A percentile compares a stretch with the other conserved stretches of the same genome.
phyloP scores from a whole-genome alignment of 2,113 vertebrate species.

The Ochotona princeps region DNA sequence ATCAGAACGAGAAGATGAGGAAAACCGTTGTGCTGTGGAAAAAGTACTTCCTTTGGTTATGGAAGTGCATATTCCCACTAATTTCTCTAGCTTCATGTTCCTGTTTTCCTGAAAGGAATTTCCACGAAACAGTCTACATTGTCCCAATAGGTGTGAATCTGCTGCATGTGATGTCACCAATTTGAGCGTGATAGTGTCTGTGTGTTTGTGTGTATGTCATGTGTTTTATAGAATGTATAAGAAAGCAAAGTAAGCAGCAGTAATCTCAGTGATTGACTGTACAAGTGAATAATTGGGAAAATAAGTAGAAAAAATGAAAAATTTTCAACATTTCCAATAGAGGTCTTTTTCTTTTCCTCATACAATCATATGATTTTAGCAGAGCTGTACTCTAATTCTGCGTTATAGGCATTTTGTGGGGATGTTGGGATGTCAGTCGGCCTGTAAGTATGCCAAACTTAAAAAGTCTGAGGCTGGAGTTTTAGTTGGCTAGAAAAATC shows the following conservation, averaged over 20 bases:
- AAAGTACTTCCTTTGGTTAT: background rate
- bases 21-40: background rate
- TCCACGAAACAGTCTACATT: background rate
- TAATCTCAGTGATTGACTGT: background rate
- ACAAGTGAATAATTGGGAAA: background rate
- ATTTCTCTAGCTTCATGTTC: background rate
- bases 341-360: background rate
- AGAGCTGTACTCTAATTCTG: conserved; percentile 15
- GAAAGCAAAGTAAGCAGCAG: background rate
- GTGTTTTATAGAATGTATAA: background rate
- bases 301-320: background rate
- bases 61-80: background rate
- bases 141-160: background rate
- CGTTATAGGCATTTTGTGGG: background rate
- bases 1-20: background rate
- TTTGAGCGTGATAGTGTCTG: background rate
- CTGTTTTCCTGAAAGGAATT: background rate
- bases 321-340: background rate
- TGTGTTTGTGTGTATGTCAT: background rate
- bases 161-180: background rate
- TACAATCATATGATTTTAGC: background rate
- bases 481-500: background rate
- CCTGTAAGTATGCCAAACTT: background rate
- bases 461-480: background rate
- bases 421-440: background rate